Conservation (phyloP, 2,797 vertebrate species). For the Alosa sapidissima region DNA sequence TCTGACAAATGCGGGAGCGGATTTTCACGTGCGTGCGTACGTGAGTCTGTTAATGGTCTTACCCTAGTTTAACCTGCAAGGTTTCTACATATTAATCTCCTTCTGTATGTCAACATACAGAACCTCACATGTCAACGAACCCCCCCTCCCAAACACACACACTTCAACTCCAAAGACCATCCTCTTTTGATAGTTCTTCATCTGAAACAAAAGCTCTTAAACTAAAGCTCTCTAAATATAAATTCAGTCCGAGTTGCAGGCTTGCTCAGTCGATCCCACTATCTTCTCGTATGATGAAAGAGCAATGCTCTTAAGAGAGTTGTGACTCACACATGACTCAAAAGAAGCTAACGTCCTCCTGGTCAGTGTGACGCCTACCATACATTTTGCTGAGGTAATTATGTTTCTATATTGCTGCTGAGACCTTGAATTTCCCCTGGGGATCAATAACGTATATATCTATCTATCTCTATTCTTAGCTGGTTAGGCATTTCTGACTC, state of each 20-base stretch:
- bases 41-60: not conserved
- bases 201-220: not conserved
- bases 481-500: not conserved
- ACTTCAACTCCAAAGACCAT: not conserved
- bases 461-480: not conserved
- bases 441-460: no score
- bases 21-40: not conserved
- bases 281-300: not conserved
- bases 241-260: not conserved
- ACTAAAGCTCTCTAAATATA: not conserved
- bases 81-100: not conserved
- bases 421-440: no score
- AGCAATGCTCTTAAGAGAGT: not conserved
- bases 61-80: no score
- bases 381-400: not conserved
- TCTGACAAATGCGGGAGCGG: not conserved
- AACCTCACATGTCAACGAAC: not conserved
- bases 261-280: not conserved
- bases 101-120: not conserved
- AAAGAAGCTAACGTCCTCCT: not conserved
- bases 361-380: not conserved
- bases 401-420: no score
- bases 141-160: not conserved
- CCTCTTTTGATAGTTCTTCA: not conserved
- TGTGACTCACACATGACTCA: not conserved